Percentiles rank a stretch among this genome's conserved stretches.
phyloP scores from a whole-genome alignment of 1,140 invertebrate species.

The Dufourea novaeangliae region DNA sequence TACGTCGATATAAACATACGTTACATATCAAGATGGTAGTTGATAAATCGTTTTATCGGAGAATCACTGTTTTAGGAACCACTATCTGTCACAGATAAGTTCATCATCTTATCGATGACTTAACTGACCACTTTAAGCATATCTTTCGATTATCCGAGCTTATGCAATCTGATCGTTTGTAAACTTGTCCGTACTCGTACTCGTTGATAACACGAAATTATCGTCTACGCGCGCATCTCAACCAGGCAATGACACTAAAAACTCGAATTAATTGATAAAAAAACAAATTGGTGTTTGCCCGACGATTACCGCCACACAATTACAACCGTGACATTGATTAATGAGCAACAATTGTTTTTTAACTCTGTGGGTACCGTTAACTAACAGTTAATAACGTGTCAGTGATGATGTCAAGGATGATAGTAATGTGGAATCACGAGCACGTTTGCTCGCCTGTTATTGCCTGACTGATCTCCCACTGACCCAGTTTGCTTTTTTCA shows the following conservation, averaged over 20 bases:
- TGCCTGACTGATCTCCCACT: background rate
- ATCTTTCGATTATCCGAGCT: background rate
- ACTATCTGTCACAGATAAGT: background rate
- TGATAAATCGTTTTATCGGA: background rate
- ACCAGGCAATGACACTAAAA: no score
- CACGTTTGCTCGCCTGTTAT: background rate
- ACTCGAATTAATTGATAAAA: no score
- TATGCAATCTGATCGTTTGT: background rate
- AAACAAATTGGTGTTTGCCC: no score
- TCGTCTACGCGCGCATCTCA: no score
- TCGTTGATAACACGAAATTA: no score
- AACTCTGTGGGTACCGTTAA: no score
- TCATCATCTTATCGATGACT: slow-evolving; percentile 8
- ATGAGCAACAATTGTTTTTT: background rate
- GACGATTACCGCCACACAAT: no score
- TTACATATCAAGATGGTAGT: background rate
- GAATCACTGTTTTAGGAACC: background rate
- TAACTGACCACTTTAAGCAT: background rate
- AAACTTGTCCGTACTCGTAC: no score
- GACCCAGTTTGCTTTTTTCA: no score
- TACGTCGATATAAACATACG: background rate
- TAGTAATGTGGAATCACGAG: no score
- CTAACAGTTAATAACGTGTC: no score
- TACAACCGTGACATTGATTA: background rate
- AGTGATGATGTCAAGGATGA: background rate